Base-by-base conservation (phyloP, 2,888 invertebrate species). In the Slavum lentiscoides region DNA sequence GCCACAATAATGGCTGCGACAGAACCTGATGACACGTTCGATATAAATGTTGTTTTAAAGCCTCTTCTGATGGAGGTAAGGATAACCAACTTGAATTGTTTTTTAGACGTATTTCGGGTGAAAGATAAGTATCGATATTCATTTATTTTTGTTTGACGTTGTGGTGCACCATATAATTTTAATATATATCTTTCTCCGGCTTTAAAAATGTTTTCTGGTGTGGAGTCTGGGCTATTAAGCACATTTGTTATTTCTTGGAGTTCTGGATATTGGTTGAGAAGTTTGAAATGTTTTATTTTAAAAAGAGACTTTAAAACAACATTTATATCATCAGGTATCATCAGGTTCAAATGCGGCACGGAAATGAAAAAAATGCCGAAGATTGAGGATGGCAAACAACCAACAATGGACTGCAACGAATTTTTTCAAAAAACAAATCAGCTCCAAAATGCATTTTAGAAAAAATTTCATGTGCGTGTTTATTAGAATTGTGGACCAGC, bases 161-260 rank as follows among this genome's bases (percentile, higher is more conserved):
- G 21, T n/a, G 70, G 59, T n/a, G 70, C 59, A 21, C 70, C 70
- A 59, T 72, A 72, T 72, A 72, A 68, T 68, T 68, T 68, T 67
- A 64, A 64, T 64, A 11, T 64, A n/a, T 64, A 64, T 64, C 64
- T 39, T 68, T 68, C 68, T 49, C 49, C 68, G 21, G 68, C 68
- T 68, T 68, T 49, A 23, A 68, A 68, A 68, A 49, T 49, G 23
- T 49, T 49, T 49, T 68, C 68, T 23, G 68, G 68, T 68, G 49
- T 68, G 23, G 49, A 68, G 43, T 68, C 21, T 5, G 49, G 68
- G 21, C 49, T 11, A 21, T 68, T 49, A 68, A 68, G 49, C 49
- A 68, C 49, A 49, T 68, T 68, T 21, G 15, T 15, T 68, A 68
- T 68, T 69, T 19, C 37, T 69, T 30, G 69, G 55, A 69, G 69